Percentiles rank a stretch among this genome's conserved stretches.
Conservation (phyloP, 1,140 invertebrate species). For the Lucilia cuprina region DNA sequence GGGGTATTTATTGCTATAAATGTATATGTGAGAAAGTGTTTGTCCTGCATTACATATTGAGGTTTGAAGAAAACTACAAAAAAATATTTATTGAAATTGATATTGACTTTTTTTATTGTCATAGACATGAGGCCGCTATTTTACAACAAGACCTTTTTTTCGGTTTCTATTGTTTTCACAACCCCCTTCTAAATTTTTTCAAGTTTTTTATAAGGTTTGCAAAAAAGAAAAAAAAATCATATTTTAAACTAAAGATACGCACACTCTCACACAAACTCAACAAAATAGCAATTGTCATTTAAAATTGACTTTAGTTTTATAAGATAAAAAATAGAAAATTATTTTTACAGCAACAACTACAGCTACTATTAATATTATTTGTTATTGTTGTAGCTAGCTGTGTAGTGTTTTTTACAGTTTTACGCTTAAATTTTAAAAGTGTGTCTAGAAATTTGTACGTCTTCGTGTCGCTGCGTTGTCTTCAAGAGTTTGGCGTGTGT, state of each 20-base stretch:
- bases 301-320: background rate
- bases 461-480: background rate
- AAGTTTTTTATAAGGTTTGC: background rate
- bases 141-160: background rate
- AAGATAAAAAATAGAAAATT: background rate
- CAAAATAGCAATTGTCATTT: background rate
- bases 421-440: conserved; percentile 15
- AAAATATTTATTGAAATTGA: conserved; percentile 8
- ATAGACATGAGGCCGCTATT: conserved; percentile 6
- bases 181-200: background rate
- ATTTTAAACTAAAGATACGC: background rate
- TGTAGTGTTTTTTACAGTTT: background rate
- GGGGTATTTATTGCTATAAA: background rate
- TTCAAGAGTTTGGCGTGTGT: conserved; percentile 9
- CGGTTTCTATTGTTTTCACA: background rate
- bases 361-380: too few species aligned
- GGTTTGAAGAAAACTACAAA: background rate
- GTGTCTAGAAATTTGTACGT: background rate
- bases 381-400: background rate
- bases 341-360: background rate
- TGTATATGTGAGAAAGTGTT: background rate
- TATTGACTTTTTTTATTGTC: conserved; percentile 7
- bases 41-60: background rate
- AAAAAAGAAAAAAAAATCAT: background rate
- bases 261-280: background rate